phyloP scores from a whole-genome alignment of 1,140 invertebrate species.

The Antheraea pernyi region DNA sequence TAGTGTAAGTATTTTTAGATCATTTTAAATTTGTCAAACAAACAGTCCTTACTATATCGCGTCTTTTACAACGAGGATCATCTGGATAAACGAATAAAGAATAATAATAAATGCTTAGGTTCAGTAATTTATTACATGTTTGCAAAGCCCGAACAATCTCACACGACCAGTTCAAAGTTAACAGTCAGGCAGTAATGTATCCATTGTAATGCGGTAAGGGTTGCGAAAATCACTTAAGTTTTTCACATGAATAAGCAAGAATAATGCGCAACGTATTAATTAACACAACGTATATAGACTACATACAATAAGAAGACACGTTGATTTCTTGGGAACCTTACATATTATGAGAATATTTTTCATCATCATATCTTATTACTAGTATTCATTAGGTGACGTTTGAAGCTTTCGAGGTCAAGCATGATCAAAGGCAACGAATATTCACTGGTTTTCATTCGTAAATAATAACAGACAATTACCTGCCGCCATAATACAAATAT shows the following conservation, averaged over 20 bases:
- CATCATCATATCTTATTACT: background rate
- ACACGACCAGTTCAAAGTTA: background rate
- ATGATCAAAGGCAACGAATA: too few relatives aligned
- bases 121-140: background rate
- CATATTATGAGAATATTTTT: background rate
- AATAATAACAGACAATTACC: too few relatives aligned
- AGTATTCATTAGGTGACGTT: background rate
- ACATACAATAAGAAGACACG: background rate
- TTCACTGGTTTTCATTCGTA: too few relatives aligned
- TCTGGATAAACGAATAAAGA: too few relatives aligned
- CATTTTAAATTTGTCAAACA: too few relatives aligned
- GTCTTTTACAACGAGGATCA: too few relatives aligned
- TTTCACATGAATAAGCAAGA: conserved; percentile 1
- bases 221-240: background rate
- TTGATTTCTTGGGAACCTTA: background rate
- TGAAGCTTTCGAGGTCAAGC: too few relatives aligned
- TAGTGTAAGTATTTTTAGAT: too few relatives aligned
- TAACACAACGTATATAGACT: background rate
- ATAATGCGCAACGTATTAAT: background rate
- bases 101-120: background rate
- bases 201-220: background rate
- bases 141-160: background rate
- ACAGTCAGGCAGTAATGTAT: background rate
- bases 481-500: too few relatives aligned
- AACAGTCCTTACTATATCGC: too few relatives aligned